A percentile compares a stretch with the other conserved stretches of the same genome.
phyloP scores from a whole-genome alignment of 2,113 vertebrate species.

The Pleuronectes platessa region DNA sequence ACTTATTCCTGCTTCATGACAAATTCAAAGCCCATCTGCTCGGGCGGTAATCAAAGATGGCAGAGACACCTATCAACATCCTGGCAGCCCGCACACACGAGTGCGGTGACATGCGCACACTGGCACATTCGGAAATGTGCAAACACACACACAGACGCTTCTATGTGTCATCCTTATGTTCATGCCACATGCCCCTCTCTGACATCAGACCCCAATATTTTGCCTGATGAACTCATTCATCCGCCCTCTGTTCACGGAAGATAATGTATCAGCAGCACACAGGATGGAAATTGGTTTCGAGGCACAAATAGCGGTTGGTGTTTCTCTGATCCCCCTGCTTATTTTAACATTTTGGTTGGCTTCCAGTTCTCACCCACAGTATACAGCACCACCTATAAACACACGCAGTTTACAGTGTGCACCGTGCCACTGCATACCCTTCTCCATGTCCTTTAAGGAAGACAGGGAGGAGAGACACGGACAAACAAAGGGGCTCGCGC shows the following conservation, averaged over 20 bases:
- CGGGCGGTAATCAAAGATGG: constrained; percentile 67
- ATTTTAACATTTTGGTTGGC: constrained; percentile 19
- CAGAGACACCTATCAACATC: constrained; percentile 57
- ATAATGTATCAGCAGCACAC: constrained; percentile 9
- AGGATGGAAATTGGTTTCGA: constrained; percentile 4
- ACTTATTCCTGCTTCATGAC: constrained; percentile 44
- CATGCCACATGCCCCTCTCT: constrained; percentile 25
- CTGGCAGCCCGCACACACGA: constrained; percentile 35
- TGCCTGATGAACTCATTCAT: constrained; percentile 32
- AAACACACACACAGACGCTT: constrained; percentile 10
- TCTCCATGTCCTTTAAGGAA: background rate
- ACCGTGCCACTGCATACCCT: background rate
- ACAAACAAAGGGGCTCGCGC: constrained; percentile 20
- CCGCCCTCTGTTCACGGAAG: constrained; percentile 16
- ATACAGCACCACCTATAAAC: background rate
- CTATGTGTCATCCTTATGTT: constrained; percentile 35
- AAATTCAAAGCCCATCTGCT: constrained; percentile 66
- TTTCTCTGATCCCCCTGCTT: constrained; percentile 1
- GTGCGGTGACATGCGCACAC: constrained; percentile 35
- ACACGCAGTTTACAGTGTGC: background rate
- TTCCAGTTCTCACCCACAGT: background rate
- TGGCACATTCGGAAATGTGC: constrained; percentile 11
- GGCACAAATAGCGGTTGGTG: constrained; percentile 9
- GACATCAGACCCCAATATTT: constrained; percentile 30
- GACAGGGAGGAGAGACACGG: constrained; percentile 10